Percentiles rank a stretch among this genome's conserved stretches.
Conservation (phyloP, 2,888 invertebrate species). For the Lottia gigantea region DNA sequence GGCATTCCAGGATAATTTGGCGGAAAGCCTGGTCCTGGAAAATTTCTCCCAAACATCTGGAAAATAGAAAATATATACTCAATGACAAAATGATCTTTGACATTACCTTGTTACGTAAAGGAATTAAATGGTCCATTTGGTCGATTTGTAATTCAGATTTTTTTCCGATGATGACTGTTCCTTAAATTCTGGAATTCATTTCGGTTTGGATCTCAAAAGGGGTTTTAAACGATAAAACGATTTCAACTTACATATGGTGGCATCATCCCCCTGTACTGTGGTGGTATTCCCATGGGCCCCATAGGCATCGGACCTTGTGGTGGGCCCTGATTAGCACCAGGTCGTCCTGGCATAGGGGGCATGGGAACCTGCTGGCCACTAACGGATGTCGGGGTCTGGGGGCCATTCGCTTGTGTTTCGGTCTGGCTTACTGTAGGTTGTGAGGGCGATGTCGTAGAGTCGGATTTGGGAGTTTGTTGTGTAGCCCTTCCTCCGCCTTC, state of each 20-base stretch:
- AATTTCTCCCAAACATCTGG: constrained; percentile 67
- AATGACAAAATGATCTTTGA: not conserved
- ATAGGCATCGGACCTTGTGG: constrained; percentile 49
- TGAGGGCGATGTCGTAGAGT: constrained; percentile 57
- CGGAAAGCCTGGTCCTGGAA: constrained; percentile 61
- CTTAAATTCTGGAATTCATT: no score
- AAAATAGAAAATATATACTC: constrained; percentile 22
- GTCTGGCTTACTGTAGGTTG: constrained; percentile 55
- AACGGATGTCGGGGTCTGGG: constrained; percentile 57
- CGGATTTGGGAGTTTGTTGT: constrained; percentile 57
- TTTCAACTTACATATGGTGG: constrained; percentile 59
- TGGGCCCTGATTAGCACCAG: constrained; percentile 49
- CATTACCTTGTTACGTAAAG: no score
- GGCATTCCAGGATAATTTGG: constrained; percentile 65
- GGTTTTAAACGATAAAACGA: no score
- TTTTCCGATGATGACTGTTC: no score
- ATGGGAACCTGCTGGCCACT: constrained; percentile 37
- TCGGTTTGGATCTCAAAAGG: no score
- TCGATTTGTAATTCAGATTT: no score
- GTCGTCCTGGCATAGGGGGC: constrained; percentile 46
- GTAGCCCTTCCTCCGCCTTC: constrained; percentile 78
- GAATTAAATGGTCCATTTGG: no score
- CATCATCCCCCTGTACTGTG: constrained; percentile 67
- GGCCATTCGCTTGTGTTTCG: constrained; percentile 64
- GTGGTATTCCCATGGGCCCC: constrained; percentile 61